These are phyloP conservation scores for Diacarnus erythraeanus DNA, from an alignment of 37 sponge, comb jelly and placozoan species.

Conservation along the genomic window DNA sequence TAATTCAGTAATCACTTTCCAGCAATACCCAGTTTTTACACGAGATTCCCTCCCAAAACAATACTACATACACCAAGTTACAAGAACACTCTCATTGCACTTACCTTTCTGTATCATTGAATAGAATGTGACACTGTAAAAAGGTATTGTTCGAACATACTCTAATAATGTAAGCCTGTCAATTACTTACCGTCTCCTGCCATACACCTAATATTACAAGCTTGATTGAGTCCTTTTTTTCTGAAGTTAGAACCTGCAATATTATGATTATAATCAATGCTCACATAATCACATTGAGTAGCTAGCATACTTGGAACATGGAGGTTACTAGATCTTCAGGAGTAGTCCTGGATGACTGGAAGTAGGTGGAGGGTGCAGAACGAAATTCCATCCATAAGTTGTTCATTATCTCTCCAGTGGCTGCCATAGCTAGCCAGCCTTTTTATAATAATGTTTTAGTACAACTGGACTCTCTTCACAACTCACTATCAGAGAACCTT, in stretches of 20 bases:
- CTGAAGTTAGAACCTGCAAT: not conserved
- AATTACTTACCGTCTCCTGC: conserved; percentile 35
- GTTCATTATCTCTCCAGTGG: conserved; percentile 14
- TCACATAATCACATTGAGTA: no score
- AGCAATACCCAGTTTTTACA: no score
- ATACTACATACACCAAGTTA: no score
- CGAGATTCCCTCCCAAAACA: no score
- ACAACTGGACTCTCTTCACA: no score
- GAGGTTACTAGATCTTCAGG: conserved; percentile 16
- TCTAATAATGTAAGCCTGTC: not conserved
- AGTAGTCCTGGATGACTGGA: not conserved
- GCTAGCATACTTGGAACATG: not conserved
- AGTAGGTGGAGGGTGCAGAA: conserved; percentile 15
- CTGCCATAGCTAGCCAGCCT: no score
- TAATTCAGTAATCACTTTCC: no score
- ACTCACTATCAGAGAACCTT: no score
- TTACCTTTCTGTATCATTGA: conserved; percentile 12
- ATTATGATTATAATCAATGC: no score
- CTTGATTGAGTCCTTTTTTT: conserved; percentile 15
- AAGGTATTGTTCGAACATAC: not conserved
- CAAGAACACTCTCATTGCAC: no score
- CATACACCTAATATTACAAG: conserved; percentile 12
- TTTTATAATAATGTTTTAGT: no score
- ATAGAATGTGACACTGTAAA: conserved; percentile 1
- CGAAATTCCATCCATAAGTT: conserved; percentile 36